phyloP scores from a whole-genome alignment of 1,140 invertebrate genomes.

The Pogonognathellus flavescens region DNA sequence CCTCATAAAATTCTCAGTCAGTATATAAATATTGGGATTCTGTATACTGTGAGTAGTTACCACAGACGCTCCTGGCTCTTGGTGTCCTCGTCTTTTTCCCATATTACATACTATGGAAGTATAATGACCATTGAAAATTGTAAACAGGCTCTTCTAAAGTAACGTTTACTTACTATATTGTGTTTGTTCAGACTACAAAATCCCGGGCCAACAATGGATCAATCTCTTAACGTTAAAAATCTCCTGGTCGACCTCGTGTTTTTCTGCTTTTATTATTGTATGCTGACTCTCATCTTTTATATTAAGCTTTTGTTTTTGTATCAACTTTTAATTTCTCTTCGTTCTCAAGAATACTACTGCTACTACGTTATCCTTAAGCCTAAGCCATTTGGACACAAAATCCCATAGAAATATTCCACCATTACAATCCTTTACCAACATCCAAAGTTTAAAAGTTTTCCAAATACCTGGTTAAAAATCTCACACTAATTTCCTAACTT shows the following conservation, averaged over 20 bases:
- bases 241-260: background rate
- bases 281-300: background rate
- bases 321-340: constrained; percentile 17
- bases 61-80: background rate
- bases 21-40: too few species aligned
- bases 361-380: background rate
- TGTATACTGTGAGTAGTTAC: too few species aligned
- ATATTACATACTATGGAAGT: background rate
- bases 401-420: background rate
- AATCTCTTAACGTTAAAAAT: constrained; percentile 49
- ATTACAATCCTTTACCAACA: background rate
- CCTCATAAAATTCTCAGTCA: constrained; percentile 21
- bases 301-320: background rate
- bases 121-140: constrained; percentile 63
- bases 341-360: background rate
- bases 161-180: constrained; percentile 64
- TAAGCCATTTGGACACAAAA: background rate
- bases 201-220: constrained; percentile 18
- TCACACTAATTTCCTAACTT: background rate
- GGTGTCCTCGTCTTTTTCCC: background rate
- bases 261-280: background rate
- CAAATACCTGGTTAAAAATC: too few species aligned
- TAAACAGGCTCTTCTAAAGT: constrained; percentile 55
- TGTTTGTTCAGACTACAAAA: constrained; percentile 60
- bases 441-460: background rate